Evolutionary conservation across 2,113 vertebrate genomes (phyloP).

Genomic region (Microtus pennsylvanicus): DNA sequence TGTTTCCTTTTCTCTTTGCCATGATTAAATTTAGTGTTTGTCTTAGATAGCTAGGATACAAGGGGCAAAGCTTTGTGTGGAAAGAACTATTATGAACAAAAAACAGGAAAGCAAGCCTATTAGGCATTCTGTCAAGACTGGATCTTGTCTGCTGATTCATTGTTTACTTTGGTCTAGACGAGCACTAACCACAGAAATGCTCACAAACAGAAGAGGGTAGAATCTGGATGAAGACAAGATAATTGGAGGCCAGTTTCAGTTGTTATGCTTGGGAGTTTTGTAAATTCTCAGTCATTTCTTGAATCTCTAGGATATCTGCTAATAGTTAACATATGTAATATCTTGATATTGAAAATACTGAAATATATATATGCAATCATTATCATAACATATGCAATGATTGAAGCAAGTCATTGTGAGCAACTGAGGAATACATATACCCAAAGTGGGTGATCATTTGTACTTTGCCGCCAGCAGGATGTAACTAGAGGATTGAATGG

Average conservation of each 20-base stretch:
- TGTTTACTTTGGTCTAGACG: constrained; percentile 12
- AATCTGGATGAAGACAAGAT: neutral
- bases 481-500: neutral
- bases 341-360: too few relatives aligned
- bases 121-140: constrained; percentile 24
- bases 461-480: constrained; percentile 13
- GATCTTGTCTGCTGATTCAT: constrained; percentile 29
- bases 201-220: neutral
- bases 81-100: constrained; percentile 27
- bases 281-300: constrained; percentile 46
- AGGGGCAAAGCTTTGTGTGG: neutral
- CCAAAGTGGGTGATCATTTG: constrained; percentile 21
- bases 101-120: neutral
- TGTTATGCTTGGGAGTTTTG: neutral
- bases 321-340: neutral
- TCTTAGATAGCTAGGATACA: constrained; percentile 14
- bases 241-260: constrained; percentile 27
- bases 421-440: neutral
- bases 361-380: too few relatives aligned
- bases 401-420: constrained; percentile 39
- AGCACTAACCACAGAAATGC: constrained; percentile 8
- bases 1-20: constrained; percentile 41
- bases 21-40: constrained; percentile 47
- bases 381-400: neutral
- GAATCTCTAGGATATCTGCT: neutral